Evolutionary conservation across 2,888 invertebrate genomes (phyloP).

Genomic region (Azorinus chamasolen): DNA sequence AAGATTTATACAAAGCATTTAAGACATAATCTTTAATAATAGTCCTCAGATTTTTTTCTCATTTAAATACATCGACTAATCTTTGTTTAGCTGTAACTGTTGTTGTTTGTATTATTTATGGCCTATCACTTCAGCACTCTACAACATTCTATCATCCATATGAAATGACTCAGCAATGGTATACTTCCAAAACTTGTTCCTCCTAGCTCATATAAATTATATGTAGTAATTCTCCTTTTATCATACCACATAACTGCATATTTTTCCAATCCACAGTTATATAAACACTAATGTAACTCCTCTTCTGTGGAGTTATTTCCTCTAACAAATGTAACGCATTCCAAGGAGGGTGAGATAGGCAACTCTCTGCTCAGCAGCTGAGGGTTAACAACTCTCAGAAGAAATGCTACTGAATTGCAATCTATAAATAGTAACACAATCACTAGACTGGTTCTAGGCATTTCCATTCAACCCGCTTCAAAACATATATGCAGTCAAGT

Average conservation of each 20-base stretch:
- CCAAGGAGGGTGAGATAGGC: too few species aligned
- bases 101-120: too few species aligned
- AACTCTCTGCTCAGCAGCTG: neutral
- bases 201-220: slow-evolving; percentile 4
- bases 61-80: neutral
- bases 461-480: neutral
- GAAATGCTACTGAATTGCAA: slow-evolving; percentile 1
- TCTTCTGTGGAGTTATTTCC: too few species aligned
- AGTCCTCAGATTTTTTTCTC: too few species aligned
- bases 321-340: too few species aligned
- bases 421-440: slow-evolving; percentile 33
- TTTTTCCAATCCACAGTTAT: neutral
- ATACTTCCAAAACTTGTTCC: too few species aligned
- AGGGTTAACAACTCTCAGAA: neutral
- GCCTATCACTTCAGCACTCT: too few species aligned
- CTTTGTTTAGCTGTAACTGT: too few species aligned
- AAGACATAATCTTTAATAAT: too few species aligned
- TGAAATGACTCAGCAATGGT: too few species aligned
- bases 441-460: slow-evolving; percentile 23
- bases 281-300: too few species aligned
- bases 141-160: too few species aligned
- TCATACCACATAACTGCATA: neutral
- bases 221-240: slow-evolving; percentile 1
- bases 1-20: neutral
- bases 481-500: neutral